These are phyloP conservation scores for Etheostoma nigrum DNA, from an alignment of 2,797 vertebrate genomes.

Conservation along the genomic window DNA sequence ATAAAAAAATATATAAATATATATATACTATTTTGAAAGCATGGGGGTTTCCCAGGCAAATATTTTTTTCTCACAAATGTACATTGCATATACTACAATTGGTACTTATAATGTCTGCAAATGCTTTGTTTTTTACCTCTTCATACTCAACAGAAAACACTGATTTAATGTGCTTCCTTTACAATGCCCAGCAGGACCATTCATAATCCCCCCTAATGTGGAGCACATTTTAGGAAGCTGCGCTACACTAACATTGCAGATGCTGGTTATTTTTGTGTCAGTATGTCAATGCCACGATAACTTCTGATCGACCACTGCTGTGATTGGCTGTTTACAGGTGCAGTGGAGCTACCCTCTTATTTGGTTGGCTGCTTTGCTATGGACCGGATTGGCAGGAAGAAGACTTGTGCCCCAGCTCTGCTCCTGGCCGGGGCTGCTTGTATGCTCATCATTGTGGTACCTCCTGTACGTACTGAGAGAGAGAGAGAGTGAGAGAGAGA, in stretches of 20 bases:
- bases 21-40: constrained; percentile 3
- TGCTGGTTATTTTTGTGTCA: constrained; percentile 38
- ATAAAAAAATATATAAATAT: constrained; percentile 27
- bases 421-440: constrained; percentile 87
- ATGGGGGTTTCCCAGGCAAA: background rate
- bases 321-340: constrained; percentile 85
- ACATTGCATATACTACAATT: background rate
- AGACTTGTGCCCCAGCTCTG: constrained; percentile 88
- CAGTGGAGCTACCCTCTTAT: constrained; percentile 93
- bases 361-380: constrained; percentile 89
- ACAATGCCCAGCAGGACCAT: background rate
- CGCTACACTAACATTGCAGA: constrained; percentile 13
- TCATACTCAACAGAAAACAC: background rate
- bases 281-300: constrained; percentile 9
- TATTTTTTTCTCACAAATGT: background rate
- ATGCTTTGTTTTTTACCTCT: background rate
- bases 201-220: background rate
- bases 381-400: constrained; percentile 92
- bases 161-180: constrained; percentile 5
- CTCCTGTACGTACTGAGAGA: constrained; percentile 70
- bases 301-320: constrained; percentile 40
- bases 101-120: background rate
- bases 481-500: too few species aligned
- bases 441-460: constrained; percentile 88
- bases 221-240: constrained; percentile 4